phyloP scores from a whole-genome alignment of 2,113 vertebrate genomes.

The Bos indicus region DNA sequence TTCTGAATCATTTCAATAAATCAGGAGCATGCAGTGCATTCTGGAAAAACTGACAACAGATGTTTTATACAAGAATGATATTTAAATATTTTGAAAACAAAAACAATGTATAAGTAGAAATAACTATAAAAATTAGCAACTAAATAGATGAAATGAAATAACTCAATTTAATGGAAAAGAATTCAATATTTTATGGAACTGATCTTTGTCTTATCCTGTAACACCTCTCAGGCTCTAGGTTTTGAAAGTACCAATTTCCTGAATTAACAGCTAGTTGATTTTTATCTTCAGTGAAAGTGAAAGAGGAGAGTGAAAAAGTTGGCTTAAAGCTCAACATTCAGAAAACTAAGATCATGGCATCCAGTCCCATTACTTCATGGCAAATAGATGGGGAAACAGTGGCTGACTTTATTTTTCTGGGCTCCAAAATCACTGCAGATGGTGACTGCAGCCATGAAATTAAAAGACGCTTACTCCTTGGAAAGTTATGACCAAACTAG shows the following conservation, averaged over 20 bases:
- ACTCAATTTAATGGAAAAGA: not conserved
- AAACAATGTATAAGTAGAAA: not conserved
- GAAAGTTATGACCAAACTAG: too few species aligned
- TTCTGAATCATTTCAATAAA: not conserved
- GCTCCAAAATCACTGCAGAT: too few species aligned
- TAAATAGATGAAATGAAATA: constrained; percentile 22
- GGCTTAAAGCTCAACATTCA: too few species aligned
- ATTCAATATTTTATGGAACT: not conserved
- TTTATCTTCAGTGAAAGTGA: not conserved
- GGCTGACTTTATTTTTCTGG: too few species aligned
- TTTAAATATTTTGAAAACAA: not conserved
- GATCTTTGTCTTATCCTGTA: not conserved
- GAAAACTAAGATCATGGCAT: too few species aligned
- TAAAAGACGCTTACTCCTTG: too few species aligned
- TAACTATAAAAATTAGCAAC: constrained; percentile 2
- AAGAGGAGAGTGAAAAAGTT: too few species aligned
- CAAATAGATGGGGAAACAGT: too few species aligned
- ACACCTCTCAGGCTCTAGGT: not conserved
- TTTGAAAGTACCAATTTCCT: constrained; percentile 5
- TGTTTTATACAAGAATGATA: not conserved
- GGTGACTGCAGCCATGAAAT: too few species aligned
- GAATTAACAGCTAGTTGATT: constrained; percentile 3
- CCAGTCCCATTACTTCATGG: too few species aligned
- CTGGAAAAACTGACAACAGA: constrained; percentile 5
- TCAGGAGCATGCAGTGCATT: not conserved